Base-by-base conservation (phyloP, 2,888 invertebrate genomes). In the Pyrocoelia pectoralis region DNA sequence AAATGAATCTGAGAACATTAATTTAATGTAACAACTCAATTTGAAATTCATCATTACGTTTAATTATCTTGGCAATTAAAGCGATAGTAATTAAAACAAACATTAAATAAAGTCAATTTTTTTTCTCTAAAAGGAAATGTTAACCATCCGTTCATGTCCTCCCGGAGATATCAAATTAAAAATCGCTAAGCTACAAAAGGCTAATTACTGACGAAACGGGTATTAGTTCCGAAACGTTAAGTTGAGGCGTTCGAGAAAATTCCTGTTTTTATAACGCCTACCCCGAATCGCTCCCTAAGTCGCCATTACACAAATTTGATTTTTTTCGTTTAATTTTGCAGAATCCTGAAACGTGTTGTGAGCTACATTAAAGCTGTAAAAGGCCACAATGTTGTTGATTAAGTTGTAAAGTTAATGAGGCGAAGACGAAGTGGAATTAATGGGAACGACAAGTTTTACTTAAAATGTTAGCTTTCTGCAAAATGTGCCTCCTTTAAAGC, bases 201-300 rank as follows among this genome's bases (percentile, higher is more conserved):
- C 73, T 77, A 77, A 77, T 77, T 77, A 76, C 75, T 72, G 70
- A 70, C 68, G 73, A 72, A 76, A 74, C 73, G 75, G 72, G 73
- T 74, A 79, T 78, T 78, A 76, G 78, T 78, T 78, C 77, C 78
- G 72, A 75, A 74, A 77, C 78, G 78, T 79, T 79, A 78, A 77
- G 70, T 75, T 70, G 68, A 67, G 68, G 67, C 70, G 65, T 65
- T 67, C 65, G 57, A 65, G 65, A 62, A 68, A 59, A 69, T 64
- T 60, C 69, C 61, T 67, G 71, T 74, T 75, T 77, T 77, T 77
- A 77, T 77, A 73, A 73, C 75, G 74, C 75, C 72, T 70, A 65
- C 64, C 69, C 68, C 59, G 62, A 76, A 77, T 73, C 66, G 71
- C 70, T 76, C 77, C 77, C 77, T 56, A 67, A 73, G 73, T 69